phyloP scores from a whole-genome alignment of 2,888 invertebrate genomes.

The Sinotaia quadrata region DNA sequence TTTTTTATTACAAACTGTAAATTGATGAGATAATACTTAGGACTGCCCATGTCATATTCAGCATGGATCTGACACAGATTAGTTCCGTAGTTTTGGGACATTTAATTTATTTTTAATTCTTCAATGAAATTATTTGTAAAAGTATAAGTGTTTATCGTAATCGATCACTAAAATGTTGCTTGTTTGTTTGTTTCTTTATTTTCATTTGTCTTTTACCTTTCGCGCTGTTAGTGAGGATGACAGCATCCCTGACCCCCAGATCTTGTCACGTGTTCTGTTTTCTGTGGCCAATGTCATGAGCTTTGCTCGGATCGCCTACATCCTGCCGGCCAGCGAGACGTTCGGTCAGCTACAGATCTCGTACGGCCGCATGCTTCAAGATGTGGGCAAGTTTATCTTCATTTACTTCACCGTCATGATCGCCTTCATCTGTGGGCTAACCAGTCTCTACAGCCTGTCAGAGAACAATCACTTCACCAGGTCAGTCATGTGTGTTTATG shows the following conservation, averaged over 20 bases:
- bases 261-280: conserved; percentile 47
- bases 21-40: too few species aligned
- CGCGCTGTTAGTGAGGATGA: conserved; percentile 29
- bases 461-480: conserved; percentile 38
- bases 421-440: conserved; percentile 53
- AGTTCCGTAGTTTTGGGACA: too few species aligned
- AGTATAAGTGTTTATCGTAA: background rate
- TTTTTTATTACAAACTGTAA: too few species aligned
- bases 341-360: conserved; percentile 56
- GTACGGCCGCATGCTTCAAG: conserved; percentile 52
- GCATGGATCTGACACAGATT: too few species aligned
- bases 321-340: conserved; percentile 53
- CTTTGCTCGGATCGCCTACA: conserved; percentile 50
- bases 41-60: too few species aligned
- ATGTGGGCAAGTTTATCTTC: conserved; percentile 52
- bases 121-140: too few species aligned
- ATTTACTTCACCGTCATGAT: conserved; percentile 52
- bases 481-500: conserved; percentile 31
- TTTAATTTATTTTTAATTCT: too few species aligned
- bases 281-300: conserved; percentile 54
- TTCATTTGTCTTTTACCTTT: background rate
- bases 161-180: background rate
- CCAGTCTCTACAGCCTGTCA: conserved; percentile 48
- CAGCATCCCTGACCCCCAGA: conserved; percentile 41
- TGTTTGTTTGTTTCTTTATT: background rate